phyloP scores from a whole-genome alignment of 1,140 invertebrate species.

The Zaprionus africanus region DNA sequence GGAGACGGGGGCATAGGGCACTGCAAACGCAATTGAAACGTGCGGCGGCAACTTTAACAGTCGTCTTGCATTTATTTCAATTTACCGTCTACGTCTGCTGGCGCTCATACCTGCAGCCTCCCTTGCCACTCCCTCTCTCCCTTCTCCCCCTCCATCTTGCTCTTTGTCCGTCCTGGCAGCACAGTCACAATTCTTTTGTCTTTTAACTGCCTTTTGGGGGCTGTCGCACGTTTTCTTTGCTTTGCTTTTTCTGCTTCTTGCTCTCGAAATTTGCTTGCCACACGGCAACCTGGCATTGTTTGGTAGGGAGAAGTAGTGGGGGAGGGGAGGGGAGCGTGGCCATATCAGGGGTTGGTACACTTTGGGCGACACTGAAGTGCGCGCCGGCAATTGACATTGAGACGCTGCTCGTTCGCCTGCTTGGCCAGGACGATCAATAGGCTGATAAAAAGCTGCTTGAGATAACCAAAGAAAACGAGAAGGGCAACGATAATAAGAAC shows the following conservation, averaged over 20 bases:
- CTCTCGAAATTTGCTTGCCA: slow-evolving; percentile 27
- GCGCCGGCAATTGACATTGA: slow-evolving; percentile 2
- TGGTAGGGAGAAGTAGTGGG: not conserved
- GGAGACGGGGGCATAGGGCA: not conserved
- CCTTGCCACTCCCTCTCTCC: not conserved
- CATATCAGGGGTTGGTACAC: not conserved
- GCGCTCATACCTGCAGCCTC: not conserved
- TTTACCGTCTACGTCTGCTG: slow-evolving; percentile 62
- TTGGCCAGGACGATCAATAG: slow-evolving; percentile 5
- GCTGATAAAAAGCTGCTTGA: slow-evolving; percentile 7
- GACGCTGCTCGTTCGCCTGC: not conserved
- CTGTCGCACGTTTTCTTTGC: slow-evolving; percentile 37
- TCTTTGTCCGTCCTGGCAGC: slow-evolving; percentile 6
- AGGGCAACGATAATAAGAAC: not conserved
- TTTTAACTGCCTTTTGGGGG: slow-evolving; percentile 63
- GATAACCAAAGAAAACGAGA: not conserved
- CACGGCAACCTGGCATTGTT: slow-evolving; percentile 25
- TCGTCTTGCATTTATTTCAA: slow-evolving; percentile 81
- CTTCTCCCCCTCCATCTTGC: not conserved
- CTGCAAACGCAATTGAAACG: slow-evolving; percentile 71
- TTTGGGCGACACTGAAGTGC: not conserved
- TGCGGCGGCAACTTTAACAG: slow-evolving; percentile 77
- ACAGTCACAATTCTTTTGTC: slow-evolving; percentile 75
- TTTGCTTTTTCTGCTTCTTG: not conserved
- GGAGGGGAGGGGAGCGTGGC: not conserved